Evolutionary conservation across 2,888 invertebrate species (phyloP), one percentile per base, ranked within the genome.

Genomic region (Agrochola macilenta): DNA sequence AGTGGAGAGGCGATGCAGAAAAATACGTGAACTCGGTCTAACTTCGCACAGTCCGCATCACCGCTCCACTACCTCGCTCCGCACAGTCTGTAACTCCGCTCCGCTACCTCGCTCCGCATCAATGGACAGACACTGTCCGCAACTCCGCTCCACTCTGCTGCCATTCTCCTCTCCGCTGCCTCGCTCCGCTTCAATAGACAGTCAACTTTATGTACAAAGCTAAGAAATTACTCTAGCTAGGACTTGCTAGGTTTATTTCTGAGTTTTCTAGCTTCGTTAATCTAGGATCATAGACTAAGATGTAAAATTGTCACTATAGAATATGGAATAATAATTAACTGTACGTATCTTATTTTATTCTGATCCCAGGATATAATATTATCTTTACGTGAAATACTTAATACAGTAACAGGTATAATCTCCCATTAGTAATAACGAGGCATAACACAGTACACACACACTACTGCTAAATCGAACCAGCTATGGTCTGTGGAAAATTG

Each of bases 401-500:
- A 46, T 20, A 7, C 7, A 64, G 26, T 23, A 26, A 39, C 14
- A 72, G 26, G 1, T 20, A 39, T 54, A 70, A 52, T 54, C 17
- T 23, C 1, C 23, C 26, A 43, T 30, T 54, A 57, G 43, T n/a
- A 43, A n/a, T 30, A n/a, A 54, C 17, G 12, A 58, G 35, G 20
- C 20, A 17, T 69, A 23, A 54, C 54, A 23, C 23, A 17, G 12
- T 12, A 74, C 54, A 49, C 35, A 63, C 30, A 43, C 7, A 57
- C 43, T 58, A 57, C 52, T 58, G n/a, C 58, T 20, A 39, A 60
- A 60, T 61, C n/a, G 46, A 52, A 69, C 57, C 39, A 66, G 26
- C 46, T 64, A 35, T 68, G 20, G 58, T n/a, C 23, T 60, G 14
- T 39, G 20, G 17, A 39, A 76, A 72, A 74, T 49, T 12, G 14